Evolutionary conservation across 2,888 invertebrate species (phyloP), one percentile per base, ranked within the genome.

Genomic region (Amiota mariae): DNA sequence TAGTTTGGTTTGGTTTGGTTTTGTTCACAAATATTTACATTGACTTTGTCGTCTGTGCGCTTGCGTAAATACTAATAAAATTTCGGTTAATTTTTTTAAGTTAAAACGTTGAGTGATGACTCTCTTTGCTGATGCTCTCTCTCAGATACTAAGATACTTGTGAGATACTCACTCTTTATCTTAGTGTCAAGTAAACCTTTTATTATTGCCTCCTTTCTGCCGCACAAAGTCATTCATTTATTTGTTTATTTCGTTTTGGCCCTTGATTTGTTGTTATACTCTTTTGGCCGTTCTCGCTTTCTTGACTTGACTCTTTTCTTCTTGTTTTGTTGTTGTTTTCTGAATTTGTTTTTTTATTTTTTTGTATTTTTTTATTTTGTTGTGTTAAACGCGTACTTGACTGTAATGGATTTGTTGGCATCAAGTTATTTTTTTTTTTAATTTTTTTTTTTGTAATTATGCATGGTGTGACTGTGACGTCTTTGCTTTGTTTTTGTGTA

Each of bases 51-150:
- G 36, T 36, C 36, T 36, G 36, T 86, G 83, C 83, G 87, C 85
- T 84, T 84, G 86, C 83, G 87, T 85, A 85, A 89, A 89, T 86
- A 89, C 85, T 85, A 87, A 88, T 88, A 88, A 88, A 88, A 88
- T 88, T 89, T 88, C 82, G 87, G 88, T 87, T 87, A 87, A 87
- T 88, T 87, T 87, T 81, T 81, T 78, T 54, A 85, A 83, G 78
- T 85, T 81, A 85, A 86, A 85, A 84, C 84, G 76, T 24, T 24
- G 48, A 15, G 24, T 68, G 18, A 68, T 12, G 18, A 68, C 20
- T 68, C 54, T 8, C 20, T 36, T 36, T 36, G 36, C 36, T 36
- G 6, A 36, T 36, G 36, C 36, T 36, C 36, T 36, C 36, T 36
- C 36, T 4, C 6, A 36, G 2, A 36, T 36, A 2, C 36, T 36